Evolutionary conservation across 2,888 invertebrate species (phyloP).

Genomic region (Drosophila dives): DNA sequence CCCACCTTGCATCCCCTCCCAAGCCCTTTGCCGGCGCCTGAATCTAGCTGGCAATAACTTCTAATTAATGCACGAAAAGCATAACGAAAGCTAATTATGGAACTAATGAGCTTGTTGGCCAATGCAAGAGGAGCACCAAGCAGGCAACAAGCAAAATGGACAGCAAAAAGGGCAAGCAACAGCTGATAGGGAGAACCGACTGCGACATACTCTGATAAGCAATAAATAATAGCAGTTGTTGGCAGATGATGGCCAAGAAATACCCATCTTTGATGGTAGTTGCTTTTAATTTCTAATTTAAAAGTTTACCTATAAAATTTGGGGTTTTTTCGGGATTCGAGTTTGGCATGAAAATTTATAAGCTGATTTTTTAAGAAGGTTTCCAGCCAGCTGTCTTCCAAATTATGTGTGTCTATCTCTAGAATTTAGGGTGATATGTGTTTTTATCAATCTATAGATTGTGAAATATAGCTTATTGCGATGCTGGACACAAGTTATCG

Average conservation of each 20-base stretch:
- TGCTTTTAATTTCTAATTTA: fast-evolving
- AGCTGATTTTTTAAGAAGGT: neutral
- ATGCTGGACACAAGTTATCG: too few species aligned
- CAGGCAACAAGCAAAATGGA: slow-evolving; percentile 21
- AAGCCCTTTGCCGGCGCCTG: slow-evolving; percentile 66
- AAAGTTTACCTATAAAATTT: neutral
- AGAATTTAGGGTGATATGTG: neutral
- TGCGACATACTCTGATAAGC: neutral
- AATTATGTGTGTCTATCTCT: neutral
- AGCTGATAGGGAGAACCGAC: neutral
- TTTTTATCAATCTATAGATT: neutral
- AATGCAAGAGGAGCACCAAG: slow-evolving; percentile 57
- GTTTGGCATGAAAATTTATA: neutral
- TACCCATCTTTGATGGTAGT: neutral
- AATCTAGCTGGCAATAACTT: slow-evolving; percentile 71
- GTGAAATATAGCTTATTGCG: neutral
- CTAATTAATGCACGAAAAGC: slow-evolving; percentile 80
- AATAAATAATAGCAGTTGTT: neutral
- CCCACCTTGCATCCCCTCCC: neutral
- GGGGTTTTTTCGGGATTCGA: fast-evolving
- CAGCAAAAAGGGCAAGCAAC: slow-evolving; percentile 26
- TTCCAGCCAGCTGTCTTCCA: neutral
- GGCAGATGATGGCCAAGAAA: neutral
- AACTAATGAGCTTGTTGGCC: slow-evolving; percentile 79
- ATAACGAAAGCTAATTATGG: slow-evolving; percentile 81